These are phyloP conservation scores for Argya squamiceps DNA, from an alignment of 2,797 vertebrate species.

Conservation along the genomic window DNA sequence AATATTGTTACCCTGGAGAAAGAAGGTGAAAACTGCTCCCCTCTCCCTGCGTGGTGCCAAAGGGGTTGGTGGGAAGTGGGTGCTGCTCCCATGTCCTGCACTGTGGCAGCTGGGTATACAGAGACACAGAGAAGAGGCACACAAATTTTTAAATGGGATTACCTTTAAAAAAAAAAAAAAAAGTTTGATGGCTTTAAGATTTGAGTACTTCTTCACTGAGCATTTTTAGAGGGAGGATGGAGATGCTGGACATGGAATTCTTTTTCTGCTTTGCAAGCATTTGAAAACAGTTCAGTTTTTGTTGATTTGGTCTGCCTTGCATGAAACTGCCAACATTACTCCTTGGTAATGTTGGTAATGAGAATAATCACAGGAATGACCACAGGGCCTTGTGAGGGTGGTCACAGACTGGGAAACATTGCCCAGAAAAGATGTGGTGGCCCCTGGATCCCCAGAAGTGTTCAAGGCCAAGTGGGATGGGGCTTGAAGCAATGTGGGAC, in stretches of 20 bases:
- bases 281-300: background rate
- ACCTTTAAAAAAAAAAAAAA: background rate
- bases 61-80: background rate
- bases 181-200: background rate
- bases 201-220: background rate
- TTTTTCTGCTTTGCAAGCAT: background rate
- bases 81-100: background rate
- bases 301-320: background rate
- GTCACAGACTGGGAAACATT: background rate
- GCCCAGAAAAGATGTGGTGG: background rate
- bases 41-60: accelerated
- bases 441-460: background rate
- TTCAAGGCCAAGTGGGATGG: accelerated
- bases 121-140: background rate
- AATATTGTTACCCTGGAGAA: background rate
- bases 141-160: background rate
- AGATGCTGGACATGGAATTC: background rate
- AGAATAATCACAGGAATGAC: background rate
- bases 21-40: background rate
- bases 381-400: accelerated
- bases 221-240: background rate
- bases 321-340: background rate
- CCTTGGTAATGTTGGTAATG: background rate
- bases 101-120: background rate
- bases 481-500: accelerated